phyloP scores from a whole-genome alignment of 2,888 invertebrate genomes.

The Platycheirus rosarum region DNA sequence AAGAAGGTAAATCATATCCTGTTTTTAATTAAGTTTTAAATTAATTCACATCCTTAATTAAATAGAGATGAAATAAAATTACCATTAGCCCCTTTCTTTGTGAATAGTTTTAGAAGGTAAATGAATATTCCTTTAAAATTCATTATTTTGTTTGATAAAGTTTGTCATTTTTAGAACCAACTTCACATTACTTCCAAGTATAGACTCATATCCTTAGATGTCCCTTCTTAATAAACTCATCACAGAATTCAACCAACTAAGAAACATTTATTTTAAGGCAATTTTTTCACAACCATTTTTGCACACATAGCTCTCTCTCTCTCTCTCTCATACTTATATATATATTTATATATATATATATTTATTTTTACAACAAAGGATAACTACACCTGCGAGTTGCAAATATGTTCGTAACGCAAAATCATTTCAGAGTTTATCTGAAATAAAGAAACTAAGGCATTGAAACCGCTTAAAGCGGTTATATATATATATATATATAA shows the following conservation, averaged over 20 bases:
- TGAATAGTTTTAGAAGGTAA: slow-evolving; percentile 32
- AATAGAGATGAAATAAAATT: slow-evolving; percentile 65
- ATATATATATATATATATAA: too few species aligned
- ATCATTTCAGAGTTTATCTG: slow-evolving; percentile 74
- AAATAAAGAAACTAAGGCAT: slow-evolving; percentile 64
- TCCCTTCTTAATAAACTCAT: slow-evolving; percentile 47
- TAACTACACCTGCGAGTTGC: slow-evolving; percentile 52
- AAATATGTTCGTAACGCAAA: slow-evolving; percentile 71
- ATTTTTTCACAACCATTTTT: too few species aligned
- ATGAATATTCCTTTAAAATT: too few species aligned
- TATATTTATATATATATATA: too few species aligned
- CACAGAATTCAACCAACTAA: slow-evolving; percentile 45
- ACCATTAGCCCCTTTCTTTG: slow-evolving; percentile 53
- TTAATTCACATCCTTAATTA: slow-evolving; percentile 68
- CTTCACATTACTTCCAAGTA: slow-evolving; percentile 1
- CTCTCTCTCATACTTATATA: too few species aligned
- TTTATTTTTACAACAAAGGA: slow-evolving; percentile 21
- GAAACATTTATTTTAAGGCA: too few species aligned
- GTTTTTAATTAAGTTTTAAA: slow-evolving; percentile 53
- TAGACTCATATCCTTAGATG: neutral
- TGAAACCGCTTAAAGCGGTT: slow-evolving; percentile 68
- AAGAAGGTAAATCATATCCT: slow-evolving; percentile 24
- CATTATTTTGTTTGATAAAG: too few species aligned
- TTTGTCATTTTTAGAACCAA: slow-evolving; percentile 1
- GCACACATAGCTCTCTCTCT: too few species aligned